Evolutionary conservation across 2,888 invertebrate species (phyloP), one percentile per base, ranked within the genome.

Genomic region (Rotaria macrura): DNA sequence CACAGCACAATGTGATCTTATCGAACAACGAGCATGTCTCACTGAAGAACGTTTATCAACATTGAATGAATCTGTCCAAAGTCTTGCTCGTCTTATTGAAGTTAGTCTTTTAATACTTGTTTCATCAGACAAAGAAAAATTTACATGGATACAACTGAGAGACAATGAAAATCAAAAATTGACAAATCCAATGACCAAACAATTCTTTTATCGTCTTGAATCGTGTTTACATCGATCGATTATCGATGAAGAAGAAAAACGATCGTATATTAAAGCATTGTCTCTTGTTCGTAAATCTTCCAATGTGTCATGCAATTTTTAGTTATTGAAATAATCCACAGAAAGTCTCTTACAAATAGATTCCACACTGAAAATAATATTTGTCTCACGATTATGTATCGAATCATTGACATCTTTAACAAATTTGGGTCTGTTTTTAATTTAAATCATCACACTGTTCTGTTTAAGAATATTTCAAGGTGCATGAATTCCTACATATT

Each of bases 1-100:
- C 43, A 40, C 40, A 25, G 43, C 9, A 23, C 79, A 79, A 43
- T 79, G 79, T 43, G 79, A 79, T 43, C 79, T 43, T 40, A 79
- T 79, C 20, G 79, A 79, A 79, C 25, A 43, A 43, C 79, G 79
- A n/a, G 79, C 79, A 12, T 79, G 79, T 79, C 43, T 79, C n/a
- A 25, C 79, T 4, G 79, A 79, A 79, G 12, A 79, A 79, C 79
- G 79, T 79, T 79, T 79, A 79, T 25, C 43, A n/a, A 79, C 40
- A n/a, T 9, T 79, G 0, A 79, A 79, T 79, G 10, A 43, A n/a
- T 79, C 79, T 79, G 79, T 79, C 14, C 79, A 79, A 79, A 79
- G 1, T n/a, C 43, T 79, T 43, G 25, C 79, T 25, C 40, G 79
- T 25, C 43, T 79, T 23, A 79, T 79, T 25, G 79, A 79, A 79